A percentile compares a stretch with the other conserved stretches of the same genome.
Evolutionary conservation across 2,797 vertebrate species (phyloP).

Genomic region (Esox lucius): DNA sequence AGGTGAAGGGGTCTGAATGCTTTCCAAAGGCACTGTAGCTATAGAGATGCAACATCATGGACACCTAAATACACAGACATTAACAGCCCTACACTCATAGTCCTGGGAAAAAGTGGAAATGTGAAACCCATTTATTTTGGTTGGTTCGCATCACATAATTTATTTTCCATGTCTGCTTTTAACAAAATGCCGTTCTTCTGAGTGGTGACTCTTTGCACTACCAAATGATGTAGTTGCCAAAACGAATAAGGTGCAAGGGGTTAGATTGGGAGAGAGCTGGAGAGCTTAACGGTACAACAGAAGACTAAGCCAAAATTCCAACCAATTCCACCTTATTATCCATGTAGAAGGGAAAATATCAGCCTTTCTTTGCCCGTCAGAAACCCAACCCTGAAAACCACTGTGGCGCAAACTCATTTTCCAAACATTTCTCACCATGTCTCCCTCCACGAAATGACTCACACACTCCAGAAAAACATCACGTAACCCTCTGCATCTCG

Average conservation of each 20-base stretch:
- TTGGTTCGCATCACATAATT: constrained; percentile 30
- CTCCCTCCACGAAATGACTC: constrained; percentile 1
- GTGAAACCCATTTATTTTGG: constrained; percentile 35
- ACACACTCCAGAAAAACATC: constrained; percentile 40
- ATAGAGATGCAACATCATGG: not conserved
- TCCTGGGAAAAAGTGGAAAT: constrained; percentile 28
- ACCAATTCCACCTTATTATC: constrained; percentile 7
- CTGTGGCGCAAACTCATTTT: constrained; percentile 9
- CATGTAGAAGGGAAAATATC: constrained; percentile 13
- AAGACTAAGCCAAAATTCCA: constrained; percentile 5
- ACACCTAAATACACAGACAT: not conserved
- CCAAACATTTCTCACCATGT: constrained; percentile 20
- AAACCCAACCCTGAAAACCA: constrained; percentile 16
- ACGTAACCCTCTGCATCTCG: constrained; percentile 42
- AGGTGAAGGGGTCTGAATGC: too few relatives aligned
- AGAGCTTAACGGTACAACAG: not conserved
- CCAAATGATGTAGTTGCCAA: constrained; percentile 24
- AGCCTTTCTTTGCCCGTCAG: not conserved
- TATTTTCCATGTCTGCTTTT: constrained; percentile 18
- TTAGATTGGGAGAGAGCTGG: constrained; percentile 11
- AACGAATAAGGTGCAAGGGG: constrained; percentile 25
- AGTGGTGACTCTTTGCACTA: constrained; percentile 20
- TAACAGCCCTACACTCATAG: constrained; percentile 11
- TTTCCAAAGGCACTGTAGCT: not conserved
- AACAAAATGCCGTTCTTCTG: constrained; percentile 22